Evolutionary conservation across 2,797 vertebrate species (phyloP), one percentile per base, ranked within the genome.

Genomic region (Yasuhikotakia modesta): DNA sequence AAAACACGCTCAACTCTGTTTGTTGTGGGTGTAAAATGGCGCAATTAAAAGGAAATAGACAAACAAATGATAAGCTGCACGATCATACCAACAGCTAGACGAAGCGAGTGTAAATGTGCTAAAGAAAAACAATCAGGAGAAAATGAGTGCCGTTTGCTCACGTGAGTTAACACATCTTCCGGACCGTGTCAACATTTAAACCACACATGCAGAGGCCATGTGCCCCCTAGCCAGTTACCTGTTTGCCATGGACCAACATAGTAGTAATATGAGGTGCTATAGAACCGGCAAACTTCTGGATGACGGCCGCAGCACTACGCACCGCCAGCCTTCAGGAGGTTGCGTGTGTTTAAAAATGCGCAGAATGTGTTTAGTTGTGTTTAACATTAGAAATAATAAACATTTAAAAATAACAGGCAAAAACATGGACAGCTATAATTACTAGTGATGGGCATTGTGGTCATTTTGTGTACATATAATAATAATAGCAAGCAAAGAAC

Each of bases 181-280:
- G 21, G 74, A 67, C 12, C 52, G 60, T 45, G 55, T 24, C 48
- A 53, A 52, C 64, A 67, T 55, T 65, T 68, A 67, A 58, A 72
- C 78, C 78, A 69, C 60, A 75, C 91, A 91, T 91, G 91, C 93
- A 91, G 89, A 81, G 46, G 64, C 22, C 61, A 86, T 81, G 78
- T 89, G 66, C 84, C 79, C 82, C 85, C 17, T 43, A 69, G 86
- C 86, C 85, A 84, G 83, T 94, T 99, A 99, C 97, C 98, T 99
- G 97, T 89, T 98, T 99, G 90, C 96, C 96, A 85, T 97, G 93
- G 92, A 99, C 98, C 94, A 99, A 91, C 86, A 98, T 91, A 84
- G 96, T 95, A 86, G 98, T 99, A 92, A 99, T 95, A 92, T 98
- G 95, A 84, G 97, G 95, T 81, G 96, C 94, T 93, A 99, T 95